These are phyloP conservation scores for Ctenodactylus gundi DNA, from an alignment of 2,113 vertebrate species.

Conservation along the genomic window DNA sequence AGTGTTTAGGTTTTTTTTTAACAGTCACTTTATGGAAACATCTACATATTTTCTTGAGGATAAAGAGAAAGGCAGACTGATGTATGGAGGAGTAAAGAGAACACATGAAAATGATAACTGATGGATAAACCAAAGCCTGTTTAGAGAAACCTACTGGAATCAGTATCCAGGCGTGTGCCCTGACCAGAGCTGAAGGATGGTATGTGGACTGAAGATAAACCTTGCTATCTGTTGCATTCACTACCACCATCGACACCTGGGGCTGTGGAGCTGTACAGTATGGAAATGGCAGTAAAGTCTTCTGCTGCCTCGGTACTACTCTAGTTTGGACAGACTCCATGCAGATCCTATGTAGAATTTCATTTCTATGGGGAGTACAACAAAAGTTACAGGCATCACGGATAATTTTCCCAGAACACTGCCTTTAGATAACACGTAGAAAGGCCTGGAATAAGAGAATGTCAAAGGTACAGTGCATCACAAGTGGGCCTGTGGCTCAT, in stretches of 20 bases:
- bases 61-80: background rate
- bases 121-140: background rate
- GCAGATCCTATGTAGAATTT: background rate
- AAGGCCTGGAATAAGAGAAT: slow-evolving; percentile 18
- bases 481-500: slow-evolving; percentile 46
- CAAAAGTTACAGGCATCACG: background rate
- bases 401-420: background rate
- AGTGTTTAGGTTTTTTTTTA: background rate
- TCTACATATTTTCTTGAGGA: background rate
- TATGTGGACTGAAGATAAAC: background rate
- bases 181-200: background rate
- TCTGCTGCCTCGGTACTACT: background rate
- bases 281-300: background rate
- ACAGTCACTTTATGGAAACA: background rate
- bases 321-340: background rate
- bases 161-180: background rate
- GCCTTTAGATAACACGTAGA: background rate
- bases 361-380: background rate
- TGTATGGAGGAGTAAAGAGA: background rate
- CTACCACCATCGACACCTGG: background rate
- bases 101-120: background rate
- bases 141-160: background rate
- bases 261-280: background rate
- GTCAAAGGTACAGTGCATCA: background rate
- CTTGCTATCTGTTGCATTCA: background rate